Evolutionary conservation across 2,797 vertebrate genomes (phyloP), one percentile per base, ranked within the genome.

Genomic region (Mallotus villosus): DNA sequence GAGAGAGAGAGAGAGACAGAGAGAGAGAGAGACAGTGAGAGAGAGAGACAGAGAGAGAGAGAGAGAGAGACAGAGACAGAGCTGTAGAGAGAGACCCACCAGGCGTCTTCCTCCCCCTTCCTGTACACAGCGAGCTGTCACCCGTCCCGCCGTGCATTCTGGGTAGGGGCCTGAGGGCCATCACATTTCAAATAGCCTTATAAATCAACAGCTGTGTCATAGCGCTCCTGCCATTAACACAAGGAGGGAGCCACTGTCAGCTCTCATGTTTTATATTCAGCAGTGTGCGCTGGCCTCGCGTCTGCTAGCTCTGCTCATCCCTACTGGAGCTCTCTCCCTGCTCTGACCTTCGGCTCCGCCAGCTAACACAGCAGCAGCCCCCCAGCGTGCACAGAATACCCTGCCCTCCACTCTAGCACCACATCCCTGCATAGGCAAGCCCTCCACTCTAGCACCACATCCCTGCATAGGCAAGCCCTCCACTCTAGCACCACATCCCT

Each of bases 171-270:
- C 89, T 84, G 70, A 82, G 7, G 92, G 89, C 88, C 57, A 88
- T 89, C 85, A 85, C 84, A 85, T 92, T 91, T 91, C 87, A 89
- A 91, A 88, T 90, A 91, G 89, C 85, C 83, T 84, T 89, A 92
- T 93, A 92, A 93, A 94, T 92, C 91, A 92, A 85, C 76, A 88
- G 87, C 91, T 88, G 87, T 92, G 89, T 92, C 92, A 90, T 85
- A 85, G 81, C 84, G 86, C 79, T 85, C 86, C 84, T 81, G 85
- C 88, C 88, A 90, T 92, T 91, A 92, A 90, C 82, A 87, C 86
- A 84, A 77, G 83, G 64, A 83, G 79, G 81, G 86, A 84, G 89
- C 91, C 88, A 89, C 75, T 77, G 87, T 82, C 77, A 81, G 74
- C 79, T 84, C 77, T 75, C 58, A 67, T 49, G 68, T 8, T 71